These are phyloP conservation scores for Dicrurus megarhynchus DNA, from an alignment of 2,113 vertebrate genomes.

Conservation along the genomic window DNA sequence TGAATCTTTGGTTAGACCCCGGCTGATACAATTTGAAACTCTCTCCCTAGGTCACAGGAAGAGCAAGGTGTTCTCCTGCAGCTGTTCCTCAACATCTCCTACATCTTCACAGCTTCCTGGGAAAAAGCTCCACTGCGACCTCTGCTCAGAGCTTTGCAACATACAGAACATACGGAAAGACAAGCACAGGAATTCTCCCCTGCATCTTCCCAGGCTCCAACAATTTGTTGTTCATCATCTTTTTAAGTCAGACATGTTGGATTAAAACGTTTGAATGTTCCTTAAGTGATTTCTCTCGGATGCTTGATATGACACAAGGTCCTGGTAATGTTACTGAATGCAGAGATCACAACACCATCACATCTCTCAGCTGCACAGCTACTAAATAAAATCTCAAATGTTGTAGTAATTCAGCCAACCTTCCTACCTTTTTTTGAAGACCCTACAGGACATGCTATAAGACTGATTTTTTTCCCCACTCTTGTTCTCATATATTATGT, in stretches of 20 bases:
- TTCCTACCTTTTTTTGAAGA: neutral
- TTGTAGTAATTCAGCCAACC: neutral
- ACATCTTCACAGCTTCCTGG: neutral
- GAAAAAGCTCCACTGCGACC: neutral
- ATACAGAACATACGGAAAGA: accelerated
- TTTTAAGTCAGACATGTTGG: neutral
- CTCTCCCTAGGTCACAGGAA: neutral
- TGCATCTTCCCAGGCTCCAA: neutral
- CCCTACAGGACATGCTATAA: neutral
- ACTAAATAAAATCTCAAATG: neutral
- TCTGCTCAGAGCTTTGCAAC: neutral
- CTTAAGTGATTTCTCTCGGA: neutral
- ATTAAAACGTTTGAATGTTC: neutral
- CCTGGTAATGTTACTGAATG: neutral
- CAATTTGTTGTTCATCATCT: neutral
- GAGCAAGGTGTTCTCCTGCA: neutral
- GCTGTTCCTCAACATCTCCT: neutral
- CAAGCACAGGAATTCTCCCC: neutral
- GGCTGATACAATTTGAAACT: neutral
- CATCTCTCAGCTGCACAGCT: neutral
- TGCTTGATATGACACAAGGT: neutral
- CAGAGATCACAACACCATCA: neutral
- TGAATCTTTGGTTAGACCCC: neutral
- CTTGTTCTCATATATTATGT: neutral
- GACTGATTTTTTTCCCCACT: neutral